phyloP scores from a whole-genome alignment of 2,113 vertebrate genomes.

The Oophaga pumilio region DNA sequence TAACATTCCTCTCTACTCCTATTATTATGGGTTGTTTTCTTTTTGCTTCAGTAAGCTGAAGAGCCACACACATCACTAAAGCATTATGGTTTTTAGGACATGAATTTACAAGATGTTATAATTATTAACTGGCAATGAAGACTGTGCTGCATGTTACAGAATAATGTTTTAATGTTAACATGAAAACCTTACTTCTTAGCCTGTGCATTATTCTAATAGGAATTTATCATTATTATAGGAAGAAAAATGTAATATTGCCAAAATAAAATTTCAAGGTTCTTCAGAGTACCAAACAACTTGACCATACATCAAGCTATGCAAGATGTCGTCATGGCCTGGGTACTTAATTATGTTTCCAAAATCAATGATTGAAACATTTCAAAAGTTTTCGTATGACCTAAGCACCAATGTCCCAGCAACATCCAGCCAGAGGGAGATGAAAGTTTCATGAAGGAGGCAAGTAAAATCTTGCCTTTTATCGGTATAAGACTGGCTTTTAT shows the following conservation, averaged over 20 bases:
- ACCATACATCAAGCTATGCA: slow-evolving; percentile 8
- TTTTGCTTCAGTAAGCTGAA: not conserved
- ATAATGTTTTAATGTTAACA: not conserved
- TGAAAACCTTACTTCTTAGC: not conserved
- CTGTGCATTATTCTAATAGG: slow-evolving; percentile 15
- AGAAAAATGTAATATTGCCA: slow-evolving; percentile 21
- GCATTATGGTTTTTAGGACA: not conserved
- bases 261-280: slow-evolving; percentile 45
- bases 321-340: slow-evolving; percentile 18
- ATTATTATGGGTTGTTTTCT: not conserved
- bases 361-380: slow-evolving; percentile 12
- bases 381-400: not conserved
- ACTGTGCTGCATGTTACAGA: not conserved
- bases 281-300: slow-evolving; percentile 46
- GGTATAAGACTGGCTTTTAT: too few relatives aligned
- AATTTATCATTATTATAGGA: slow-evolving; percentile 17
- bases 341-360: slow-evolving; percentile 42
- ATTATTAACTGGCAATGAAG: not conserved
- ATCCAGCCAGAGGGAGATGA: not conserved
- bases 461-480: not conserved
- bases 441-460: not conserved
- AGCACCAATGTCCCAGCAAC: not conserved
- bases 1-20: not conserved
- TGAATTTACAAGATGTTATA: not conserved
- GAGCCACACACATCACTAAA: not conserved